Evolutionary conservation across 1,140 invertebrate species (phyloP).

Genomic region (Anagrus nilaparvatae): DNA sequence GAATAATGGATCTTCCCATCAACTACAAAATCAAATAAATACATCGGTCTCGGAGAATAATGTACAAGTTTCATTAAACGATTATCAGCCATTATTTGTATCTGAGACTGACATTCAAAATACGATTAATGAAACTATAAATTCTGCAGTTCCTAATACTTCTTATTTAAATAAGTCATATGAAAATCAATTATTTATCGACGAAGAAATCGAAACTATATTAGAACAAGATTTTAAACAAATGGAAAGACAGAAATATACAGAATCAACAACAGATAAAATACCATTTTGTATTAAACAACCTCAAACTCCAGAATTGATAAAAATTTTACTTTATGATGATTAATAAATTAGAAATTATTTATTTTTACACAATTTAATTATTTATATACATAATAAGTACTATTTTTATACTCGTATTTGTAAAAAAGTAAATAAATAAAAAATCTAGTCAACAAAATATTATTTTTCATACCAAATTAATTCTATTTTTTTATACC

Average conservation of each 20-base stretch:
- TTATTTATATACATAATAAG: conserved; percentile 4
- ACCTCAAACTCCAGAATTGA: conserved; percentile 34
- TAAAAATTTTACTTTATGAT: conserved; percentile 35
- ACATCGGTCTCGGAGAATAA: conserved; percentile 11
- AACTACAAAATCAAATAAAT: conserved; percentile 12
- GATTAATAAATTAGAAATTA: conserved; percentile 18
- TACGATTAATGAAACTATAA: conserved; percentile 34
- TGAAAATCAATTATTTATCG: conserved; percentile 31
- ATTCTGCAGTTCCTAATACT: conserved; percentile 25
- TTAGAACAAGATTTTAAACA: conserved; percentile 29
- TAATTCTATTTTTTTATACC: no score
- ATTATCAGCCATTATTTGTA: conserved; percentile 29
- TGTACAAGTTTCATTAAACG: conserved; percentile 19
- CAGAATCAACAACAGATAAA: conserved; percentile 25
- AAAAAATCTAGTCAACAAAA: no score
- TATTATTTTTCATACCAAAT: no score
- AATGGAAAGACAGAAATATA: conserved; percentile 28
- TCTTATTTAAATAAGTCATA: conserved; percentile 31
- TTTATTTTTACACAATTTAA: neutral
- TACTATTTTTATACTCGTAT: no score
- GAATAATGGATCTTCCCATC: conserved; percentile 11
- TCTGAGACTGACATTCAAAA: conserved; percentile 35
- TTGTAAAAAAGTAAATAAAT: no score
- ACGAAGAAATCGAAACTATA: conserved; percentile 36
- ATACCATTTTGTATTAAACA: conserved; percentile 31